Evolutionary conservation across 92 coral and sea anemone genomes (phyloP).

Genomic region (Epizoanthus ramosus): DNA sequence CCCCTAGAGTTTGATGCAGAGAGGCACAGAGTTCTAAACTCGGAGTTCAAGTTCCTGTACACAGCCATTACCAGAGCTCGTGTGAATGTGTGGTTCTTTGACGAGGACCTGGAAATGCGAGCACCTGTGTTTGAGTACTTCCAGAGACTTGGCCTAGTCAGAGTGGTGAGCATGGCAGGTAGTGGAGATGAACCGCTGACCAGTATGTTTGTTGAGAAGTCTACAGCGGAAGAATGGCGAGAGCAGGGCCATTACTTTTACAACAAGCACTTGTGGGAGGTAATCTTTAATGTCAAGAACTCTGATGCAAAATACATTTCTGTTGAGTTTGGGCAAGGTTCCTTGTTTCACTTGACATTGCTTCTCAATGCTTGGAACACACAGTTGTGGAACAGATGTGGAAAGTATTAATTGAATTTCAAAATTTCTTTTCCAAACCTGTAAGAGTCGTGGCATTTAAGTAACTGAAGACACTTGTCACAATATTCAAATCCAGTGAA

Average conservation of each 20-base stretch:
- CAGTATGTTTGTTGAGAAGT: slow-evolving; percentile 90
- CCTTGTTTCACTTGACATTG: no score
- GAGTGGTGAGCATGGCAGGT: slow-evolving; percentile 66
- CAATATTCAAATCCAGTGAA: no score
- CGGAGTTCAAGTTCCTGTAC: slow-evolving; percentile 90
- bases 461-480: no score
- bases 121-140: slow-evolving; percentile 94
- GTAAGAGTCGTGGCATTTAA: no score
- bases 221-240: slow-evolving; percentile 78
- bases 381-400: no score
- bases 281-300: not conserved
- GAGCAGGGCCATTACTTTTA: slow-evolving; percentile 82
- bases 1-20: slow-evolving; percentile 84
- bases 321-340: not conserved
- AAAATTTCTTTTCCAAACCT: no score
- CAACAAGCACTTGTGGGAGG: slow-evolving; percentile 83
- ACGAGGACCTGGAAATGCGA: slow-evolving; percentile 87
- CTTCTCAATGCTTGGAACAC: no score
- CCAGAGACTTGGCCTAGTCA: slow-evolving; percentile 75
- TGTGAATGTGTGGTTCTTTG: slow-evolving; percentile 97
- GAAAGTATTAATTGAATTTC: no score
- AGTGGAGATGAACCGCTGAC: slow-evolving; percentile 57
- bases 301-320: not conserved
- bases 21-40: slow-evolving; percentile 85
- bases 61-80: slow-evolving; percentile 95